Conservation (phyloP, 2,113 vertebrate genomes). For the Odobenus rosmarus region DNA sequence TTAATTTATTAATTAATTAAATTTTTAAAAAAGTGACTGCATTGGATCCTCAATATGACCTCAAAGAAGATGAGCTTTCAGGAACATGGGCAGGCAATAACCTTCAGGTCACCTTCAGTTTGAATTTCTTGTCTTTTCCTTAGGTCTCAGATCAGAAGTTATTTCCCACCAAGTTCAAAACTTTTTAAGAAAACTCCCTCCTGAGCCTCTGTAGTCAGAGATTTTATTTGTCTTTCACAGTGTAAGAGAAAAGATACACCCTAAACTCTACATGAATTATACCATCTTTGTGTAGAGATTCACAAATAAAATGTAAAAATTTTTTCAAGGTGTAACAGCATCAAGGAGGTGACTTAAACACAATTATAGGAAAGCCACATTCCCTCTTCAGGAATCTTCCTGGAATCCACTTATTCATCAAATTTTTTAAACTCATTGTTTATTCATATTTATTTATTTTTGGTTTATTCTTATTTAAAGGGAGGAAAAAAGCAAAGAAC, state of each 20-base stretch:
- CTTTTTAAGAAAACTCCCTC: background rate
- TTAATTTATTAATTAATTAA: no score
- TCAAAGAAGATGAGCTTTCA: background rate
- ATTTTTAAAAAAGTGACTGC: background rate
- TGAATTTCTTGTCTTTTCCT: background rate
- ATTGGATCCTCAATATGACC: rapidly evolving
- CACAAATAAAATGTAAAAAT: background rate
- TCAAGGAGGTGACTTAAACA: background rate
- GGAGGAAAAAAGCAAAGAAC: background rate
- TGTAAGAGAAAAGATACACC: background rate
- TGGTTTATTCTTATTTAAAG: background rate
- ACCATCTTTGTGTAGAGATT: background rate
- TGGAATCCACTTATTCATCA: background rate
- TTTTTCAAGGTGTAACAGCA: background rate
- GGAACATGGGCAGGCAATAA: rapidly evolving
- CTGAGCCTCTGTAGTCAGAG: background rate
- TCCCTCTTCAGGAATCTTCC: background rate
- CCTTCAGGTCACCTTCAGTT: background rate
- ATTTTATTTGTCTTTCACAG: background rate
- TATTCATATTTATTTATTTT: background rate
- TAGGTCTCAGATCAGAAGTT: conserved; percentile 51
- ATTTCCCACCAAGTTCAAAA: conserved; percentile 39
- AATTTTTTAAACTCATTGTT: background rate
- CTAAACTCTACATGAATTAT: background rate
- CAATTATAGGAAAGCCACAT: background rate